Conservation (phyloP, 1,140 invertebrate genomes). For the Polypedilum pembai region DNA sequence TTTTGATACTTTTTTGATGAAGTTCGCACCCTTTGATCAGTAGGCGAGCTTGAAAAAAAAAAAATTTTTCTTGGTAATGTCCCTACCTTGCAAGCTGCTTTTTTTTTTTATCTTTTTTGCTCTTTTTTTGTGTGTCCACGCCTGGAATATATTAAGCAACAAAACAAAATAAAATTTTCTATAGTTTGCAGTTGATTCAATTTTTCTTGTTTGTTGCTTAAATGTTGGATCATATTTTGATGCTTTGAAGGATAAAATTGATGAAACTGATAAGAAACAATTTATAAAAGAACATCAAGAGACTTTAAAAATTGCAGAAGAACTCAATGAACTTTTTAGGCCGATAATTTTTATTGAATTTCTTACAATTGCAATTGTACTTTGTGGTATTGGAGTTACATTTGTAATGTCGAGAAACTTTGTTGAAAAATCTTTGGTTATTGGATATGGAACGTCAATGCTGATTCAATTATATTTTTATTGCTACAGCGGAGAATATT, state of each 20-base stretch:
- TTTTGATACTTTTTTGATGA: too few relatives aligned
- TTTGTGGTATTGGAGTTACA: background rate
- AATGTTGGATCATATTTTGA: background rate
- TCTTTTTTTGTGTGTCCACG: too few relatives aligned
- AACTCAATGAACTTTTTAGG: background rate
- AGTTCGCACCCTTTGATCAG: too few relatives aligned
- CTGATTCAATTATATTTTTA: too few relatives aligned
- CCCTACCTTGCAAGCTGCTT: too few relatives aligned
- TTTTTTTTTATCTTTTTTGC: too few relatives aligned
- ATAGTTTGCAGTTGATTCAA: background rate
- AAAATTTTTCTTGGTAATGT: too few relatives aligned
- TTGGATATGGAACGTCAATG: too few relatives aligned
- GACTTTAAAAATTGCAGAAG: background rate
- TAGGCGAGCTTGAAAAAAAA: too few relatives aligned
- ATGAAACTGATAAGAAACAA: background rate
- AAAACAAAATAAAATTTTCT: too few relatives aligned
- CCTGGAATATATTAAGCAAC: too few relatives aligned
- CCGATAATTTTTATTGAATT: background rate
- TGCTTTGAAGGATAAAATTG: background rate
- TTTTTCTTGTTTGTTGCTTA: background rate
- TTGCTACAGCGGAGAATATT: too few relatives aligned
- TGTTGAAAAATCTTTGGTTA: background rate
- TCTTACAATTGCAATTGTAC: background rate
- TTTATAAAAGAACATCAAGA: background rate
- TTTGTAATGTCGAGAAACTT: background rate